Percentiles rank a stretch among this genome's conserved stretches.
These are phyloP conservation scores for Indri indri DNA, from an alignment of 2,113 vertebrate genomes.

Conservation along the genomic window DNA sequence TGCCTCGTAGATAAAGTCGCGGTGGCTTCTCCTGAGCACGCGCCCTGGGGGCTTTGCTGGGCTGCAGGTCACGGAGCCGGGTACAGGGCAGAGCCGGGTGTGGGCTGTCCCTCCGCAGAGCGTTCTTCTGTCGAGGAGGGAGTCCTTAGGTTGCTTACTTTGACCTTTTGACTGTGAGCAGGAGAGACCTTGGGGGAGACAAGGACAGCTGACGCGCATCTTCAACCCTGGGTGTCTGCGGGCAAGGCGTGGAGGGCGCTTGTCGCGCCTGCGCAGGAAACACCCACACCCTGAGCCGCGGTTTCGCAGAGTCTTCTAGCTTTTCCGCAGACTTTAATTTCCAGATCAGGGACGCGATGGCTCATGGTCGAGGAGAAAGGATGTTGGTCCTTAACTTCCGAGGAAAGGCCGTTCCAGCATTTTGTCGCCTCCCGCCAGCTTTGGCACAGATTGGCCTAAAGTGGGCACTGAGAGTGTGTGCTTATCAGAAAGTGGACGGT, in stretches of 20 bases:
- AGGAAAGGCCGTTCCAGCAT: slow-evolving; percentile 63
- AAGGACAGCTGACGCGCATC: not conserved
- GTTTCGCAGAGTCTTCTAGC: slow-evolving; percentile 49
- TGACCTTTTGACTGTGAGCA: slow-evolving; percentile 58
- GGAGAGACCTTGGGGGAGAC: not conserved
- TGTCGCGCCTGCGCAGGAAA: slow-evolving; percentile 60
- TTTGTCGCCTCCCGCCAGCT: slow-evolving; percentile 69
- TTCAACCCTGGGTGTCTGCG: slow-evolving; percentile 67
- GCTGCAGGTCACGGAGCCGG: slow-evolving; percentile 68
- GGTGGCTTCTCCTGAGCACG: slow-evolving; percentile 53
- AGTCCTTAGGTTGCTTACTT: slow-evolving; percentile 70
- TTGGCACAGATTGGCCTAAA: slow-evolving; percentile 59
- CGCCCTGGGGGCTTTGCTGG: slow-evolving; percentile 53
- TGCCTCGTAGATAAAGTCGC: slow-evolving; percentile 65
- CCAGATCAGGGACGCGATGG: slow-evolving; percentile 20
- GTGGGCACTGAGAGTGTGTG: not conserved
- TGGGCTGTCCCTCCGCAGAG: slow-evolving; percentile 63
- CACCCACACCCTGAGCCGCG: not conserved
- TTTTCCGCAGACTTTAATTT: slow-evolving; percentile 60
- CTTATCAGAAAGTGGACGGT: not conserved
- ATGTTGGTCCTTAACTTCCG: slow-evolving; percentile 56
- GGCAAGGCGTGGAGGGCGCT: not conserved
- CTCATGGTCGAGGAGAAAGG: slow-evolving; percentile 22
- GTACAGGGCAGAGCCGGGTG: not conserved
- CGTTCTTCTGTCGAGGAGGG: slow-evolving; percentile 66